Evolutionary conservation across 2,797 vertebrate genomes (phyloP), one percentile per base, ranked within the genome.

Genomic region (Lagodon rhomboides): DNA sequence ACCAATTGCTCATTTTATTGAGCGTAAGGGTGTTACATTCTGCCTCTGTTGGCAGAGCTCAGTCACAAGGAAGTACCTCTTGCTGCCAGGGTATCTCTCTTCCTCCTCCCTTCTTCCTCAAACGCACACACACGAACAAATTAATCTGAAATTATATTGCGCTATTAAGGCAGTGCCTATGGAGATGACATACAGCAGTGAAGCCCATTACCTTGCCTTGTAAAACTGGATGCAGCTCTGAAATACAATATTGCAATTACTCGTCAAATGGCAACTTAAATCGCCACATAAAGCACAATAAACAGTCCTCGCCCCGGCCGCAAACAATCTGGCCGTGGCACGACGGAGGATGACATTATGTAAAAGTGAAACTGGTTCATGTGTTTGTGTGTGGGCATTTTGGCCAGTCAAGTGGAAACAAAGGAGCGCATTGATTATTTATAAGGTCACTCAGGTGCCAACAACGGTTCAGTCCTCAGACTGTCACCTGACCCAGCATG

Each of bases 371-470:
- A 41, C 56, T 44, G 34, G 43, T 64, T 69, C 41, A 15, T 54
- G 50, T 79, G 60, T 86, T 41, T 76, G 55, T 65, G 65, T 82
- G 73, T 47, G 9, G 2, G 58, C 54, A 79, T 85, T 84, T 85
- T 82, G 64, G 68, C 68, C 44, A 46, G 61, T 80, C 85, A 83
- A 80, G 78, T 84, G 91, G 83, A 92, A 92, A 87, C 87, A 90
- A 87, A 85, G 70, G 46, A 77, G 66, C 5, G 18, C 70, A 86
- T 93, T 92, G 73, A 90, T 91, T 88, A 89, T 94, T 88, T 77
- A 93, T 84, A 82, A 90, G 85, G 85, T 77, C 90, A 85, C 73
- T 88, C 83, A 90, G 87, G 82, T 92, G 84, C 75, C 85, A 85
- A 80, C 83, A 86, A 75, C 74, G 61, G 73, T 74, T 80, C 72